phyloP scores from a whole-genome alignment of 2,888 invertebrate genomes.

The Catonia carolina region DNA sequence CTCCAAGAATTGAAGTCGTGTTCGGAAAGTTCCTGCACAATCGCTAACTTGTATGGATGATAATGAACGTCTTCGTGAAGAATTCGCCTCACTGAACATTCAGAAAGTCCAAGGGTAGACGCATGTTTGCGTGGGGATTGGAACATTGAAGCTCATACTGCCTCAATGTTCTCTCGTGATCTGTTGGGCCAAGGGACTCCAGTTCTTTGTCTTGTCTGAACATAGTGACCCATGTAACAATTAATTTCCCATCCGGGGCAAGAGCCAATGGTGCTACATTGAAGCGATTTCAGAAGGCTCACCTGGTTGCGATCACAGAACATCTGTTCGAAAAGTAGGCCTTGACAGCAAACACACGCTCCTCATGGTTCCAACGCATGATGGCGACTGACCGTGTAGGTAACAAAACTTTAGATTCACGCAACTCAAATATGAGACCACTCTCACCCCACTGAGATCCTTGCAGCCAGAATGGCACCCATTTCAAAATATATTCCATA shows the following conservation, averaged over 20 bases:
- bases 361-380: no score
- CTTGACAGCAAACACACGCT: no score
- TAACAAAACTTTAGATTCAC: no score
- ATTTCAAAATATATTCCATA: no score
- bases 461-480: no score
- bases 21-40: conserved; percentile 21
- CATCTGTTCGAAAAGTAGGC: no score
- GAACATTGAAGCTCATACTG: conserved; percentile 8
- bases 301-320: background rate
- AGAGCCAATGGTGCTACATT: no score
- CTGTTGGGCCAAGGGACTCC: conserved; percentile 1
- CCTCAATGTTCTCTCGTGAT: conserved; percentile 17
- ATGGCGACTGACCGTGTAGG: no score
- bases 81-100: conserved; percentile 17
- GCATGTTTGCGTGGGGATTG: conserved; percentile 9
- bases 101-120: conserved; percentile 15
- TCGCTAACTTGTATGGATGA: conserved; percentile 25
- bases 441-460: no score
- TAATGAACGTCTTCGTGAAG: conserved; percentile 21
- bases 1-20: no score
- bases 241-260: no score
- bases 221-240: background rate
- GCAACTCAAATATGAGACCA: no score
- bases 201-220: background rate
- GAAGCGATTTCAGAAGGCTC: background rate